Evolutionary conservation across 2,797 vertebrate species (phyloP).

Genomic region (Epinephelus malabaricus): DNA sequence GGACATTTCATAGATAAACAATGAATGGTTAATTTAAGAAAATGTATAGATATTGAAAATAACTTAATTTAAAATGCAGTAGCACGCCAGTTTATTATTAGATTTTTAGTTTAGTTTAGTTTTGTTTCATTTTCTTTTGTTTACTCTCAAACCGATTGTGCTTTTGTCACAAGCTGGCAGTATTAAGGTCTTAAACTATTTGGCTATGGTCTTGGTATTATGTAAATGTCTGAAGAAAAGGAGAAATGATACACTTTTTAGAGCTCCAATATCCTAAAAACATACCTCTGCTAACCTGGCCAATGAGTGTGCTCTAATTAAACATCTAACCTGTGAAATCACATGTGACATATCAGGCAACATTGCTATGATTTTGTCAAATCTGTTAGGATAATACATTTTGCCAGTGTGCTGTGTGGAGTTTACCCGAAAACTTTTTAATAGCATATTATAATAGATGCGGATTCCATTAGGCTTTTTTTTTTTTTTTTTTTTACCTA

Average conservation of each 20-base stretch:
- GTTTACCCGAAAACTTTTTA: neutral
- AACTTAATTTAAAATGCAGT: neutral
- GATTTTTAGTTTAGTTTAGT: neutral
- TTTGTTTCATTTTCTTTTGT: neutral
- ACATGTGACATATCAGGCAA: neutral
- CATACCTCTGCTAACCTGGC: neutral
- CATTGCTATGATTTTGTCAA: neutral
- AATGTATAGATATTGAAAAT: neutral
- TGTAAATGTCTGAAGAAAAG: neutral
- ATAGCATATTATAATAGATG: neutral
- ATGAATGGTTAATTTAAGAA: neutral
- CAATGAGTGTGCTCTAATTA: neutral
- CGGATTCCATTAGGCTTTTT: neutral
- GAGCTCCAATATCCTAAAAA: neutral
- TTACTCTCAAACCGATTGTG: neutral
- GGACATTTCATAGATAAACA: neutral
- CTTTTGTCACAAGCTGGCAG: neutral
- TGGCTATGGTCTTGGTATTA: neutral
- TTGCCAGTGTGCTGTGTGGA: no score
- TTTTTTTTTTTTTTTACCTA: no score
- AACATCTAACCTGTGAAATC: neutral
- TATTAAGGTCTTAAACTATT: neutral
- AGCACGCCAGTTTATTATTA: no score
- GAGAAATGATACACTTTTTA: neutral
- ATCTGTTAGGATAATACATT: neutral